phyloP scores from a whole-genome alignment of 2,888 invertebrate genomes.

The Nemotelus pantherinus region DNA sequence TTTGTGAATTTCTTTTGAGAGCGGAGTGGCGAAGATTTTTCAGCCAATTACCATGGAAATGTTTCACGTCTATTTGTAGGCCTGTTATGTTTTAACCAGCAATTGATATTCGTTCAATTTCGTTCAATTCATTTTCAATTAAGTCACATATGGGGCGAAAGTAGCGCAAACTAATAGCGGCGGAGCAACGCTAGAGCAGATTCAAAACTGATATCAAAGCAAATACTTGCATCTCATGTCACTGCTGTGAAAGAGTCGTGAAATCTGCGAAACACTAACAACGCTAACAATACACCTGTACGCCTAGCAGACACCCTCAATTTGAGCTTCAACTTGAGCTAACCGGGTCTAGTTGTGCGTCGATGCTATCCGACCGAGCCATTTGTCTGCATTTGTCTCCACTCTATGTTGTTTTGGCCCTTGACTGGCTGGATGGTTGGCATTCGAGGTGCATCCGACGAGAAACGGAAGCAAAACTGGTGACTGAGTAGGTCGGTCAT shows the following conservation, averaged over 20 bases:
- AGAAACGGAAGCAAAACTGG: conserved; percentile 48
- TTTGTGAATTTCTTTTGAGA: too few species aligned
- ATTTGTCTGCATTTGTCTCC: neutral
- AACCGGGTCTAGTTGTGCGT: conserved; percentile 7
- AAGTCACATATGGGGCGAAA: too few species aligned
- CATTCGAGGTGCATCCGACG: neutral
- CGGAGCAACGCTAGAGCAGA: conserved; percentile 11
- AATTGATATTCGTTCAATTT: too few species aligned
- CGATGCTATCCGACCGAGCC: neutral
- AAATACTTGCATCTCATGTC: too few species aligned
- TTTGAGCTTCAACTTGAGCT: neutral
- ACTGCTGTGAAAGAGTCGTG: conserved; percentile 24
- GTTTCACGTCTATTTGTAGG: too few species aligned
- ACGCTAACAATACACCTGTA: conserved; percentile 23
- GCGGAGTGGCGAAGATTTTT: too few species aligned
- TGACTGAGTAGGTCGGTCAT: conserved; percentile 67
- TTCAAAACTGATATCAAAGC: too few species aligned
- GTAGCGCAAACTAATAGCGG: conserved; percentile 6
- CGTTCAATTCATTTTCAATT: too few species aligned
- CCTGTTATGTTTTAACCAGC: too few species aligned
- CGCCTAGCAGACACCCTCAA: neutral
- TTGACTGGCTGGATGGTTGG: too few species aligned
- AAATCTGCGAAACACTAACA: conserved; percentile 26
- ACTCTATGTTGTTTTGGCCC: too few species aligned
- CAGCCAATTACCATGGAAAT: too few species aligned